Evolutionary conservation across 2,113 vertebrate genomes (phyloP).

Genomic region (Rhinolophus ferrumequinum): DNA sequence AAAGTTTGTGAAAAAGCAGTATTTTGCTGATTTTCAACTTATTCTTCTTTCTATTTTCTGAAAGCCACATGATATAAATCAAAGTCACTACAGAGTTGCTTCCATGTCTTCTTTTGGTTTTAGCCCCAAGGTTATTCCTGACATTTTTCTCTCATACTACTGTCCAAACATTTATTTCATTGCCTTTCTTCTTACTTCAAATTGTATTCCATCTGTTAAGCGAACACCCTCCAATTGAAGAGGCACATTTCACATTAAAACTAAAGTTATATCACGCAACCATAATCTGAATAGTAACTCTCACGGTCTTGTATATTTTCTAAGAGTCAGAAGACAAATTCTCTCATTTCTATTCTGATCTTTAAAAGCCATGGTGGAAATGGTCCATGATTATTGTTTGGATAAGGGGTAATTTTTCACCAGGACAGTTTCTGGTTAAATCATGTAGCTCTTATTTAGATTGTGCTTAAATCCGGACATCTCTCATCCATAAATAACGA

Average conservation of each 20-base stretch:
- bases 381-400: not conserved
- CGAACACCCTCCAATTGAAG: not conserved
- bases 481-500: not conserved
- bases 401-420: not conserved
- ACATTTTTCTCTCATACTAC: not conserved
- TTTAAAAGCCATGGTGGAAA: conserved; percentile 49
- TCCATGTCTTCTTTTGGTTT: not conserved
- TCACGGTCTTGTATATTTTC: not conserved
- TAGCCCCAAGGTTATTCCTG: not conserved
- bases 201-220: not conserved
- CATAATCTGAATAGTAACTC: not conserved
- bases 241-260: not conserved
- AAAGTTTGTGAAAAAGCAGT: not conserved
- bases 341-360: conserved; percentile 8
- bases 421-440: not conserved
- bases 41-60: not conserved
- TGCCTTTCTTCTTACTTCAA: not conserved
- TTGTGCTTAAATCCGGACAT: not conserved
- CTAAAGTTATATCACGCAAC: not conserved
- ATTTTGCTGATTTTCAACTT: not conserved
- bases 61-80: not conserved
- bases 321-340: conserved; percentile 31
- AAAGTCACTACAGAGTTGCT: not conserved
- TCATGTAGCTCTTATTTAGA: not conserved
- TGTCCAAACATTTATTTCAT: not conserved